A percentile compares a stretch with the other conserved stretches of the same genome.
phyloP scores from a whole-genome alignment of 2,113 vertebrate species.

The Ailurus styani region DNA sequence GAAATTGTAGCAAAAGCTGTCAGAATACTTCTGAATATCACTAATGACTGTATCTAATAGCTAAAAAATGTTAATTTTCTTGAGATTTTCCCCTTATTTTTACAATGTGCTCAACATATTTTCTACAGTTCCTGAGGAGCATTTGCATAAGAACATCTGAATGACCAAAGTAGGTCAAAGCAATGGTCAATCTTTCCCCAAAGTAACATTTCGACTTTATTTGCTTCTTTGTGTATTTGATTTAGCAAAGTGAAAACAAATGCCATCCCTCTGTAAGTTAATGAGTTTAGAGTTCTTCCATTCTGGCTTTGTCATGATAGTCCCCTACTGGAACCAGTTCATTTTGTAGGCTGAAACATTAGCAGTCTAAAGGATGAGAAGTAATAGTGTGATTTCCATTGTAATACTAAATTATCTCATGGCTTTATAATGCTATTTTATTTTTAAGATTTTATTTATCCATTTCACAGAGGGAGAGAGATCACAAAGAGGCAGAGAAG shows the following conservation, averaged over 20 bases:
- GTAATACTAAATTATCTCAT: not conserved
- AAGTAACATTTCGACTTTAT: not conserved
- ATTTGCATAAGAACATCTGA: slow-evolving; percentile 24
- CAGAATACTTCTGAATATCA: slow-evolving; percentile 85
- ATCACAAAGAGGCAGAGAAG: too few relatives aligned
- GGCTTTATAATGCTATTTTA: not conserved
- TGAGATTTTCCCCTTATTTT: not conserved
- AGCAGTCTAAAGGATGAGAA: slow-evolving; percentile 15
- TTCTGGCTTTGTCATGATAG: slow-evolving; percentile 33
- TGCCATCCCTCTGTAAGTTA: not conserved
- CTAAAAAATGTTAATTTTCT: slow-evolving; percentile 41
- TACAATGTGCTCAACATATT: slow-evolving; percentile 1
- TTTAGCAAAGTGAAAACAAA: slow-evolving; percentile 50
- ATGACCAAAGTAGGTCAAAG: slow-evolving; percentile 49
- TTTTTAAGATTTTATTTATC: too few relatives aligned
- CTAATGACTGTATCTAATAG: slow-evolving; percentile 74
- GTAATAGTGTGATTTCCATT: not conserved
- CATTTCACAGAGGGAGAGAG: too few relatives aligned
- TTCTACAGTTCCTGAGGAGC: not conserved
- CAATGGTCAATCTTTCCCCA: not conserved
- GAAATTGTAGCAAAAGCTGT: slow-evolving; percentile 88
- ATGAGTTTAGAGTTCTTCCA: slow-evolving; percentile 31
- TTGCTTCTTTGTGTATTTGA: slow-evolving; percentile 6
- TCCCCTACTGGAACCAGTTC: not conserved
- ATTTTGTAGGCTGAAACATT: slow-evolving; percentile 41